Base-by-base conservation (phyloP, 2,888 invertebrate genomes). In the Thecophora atra region DNA sequence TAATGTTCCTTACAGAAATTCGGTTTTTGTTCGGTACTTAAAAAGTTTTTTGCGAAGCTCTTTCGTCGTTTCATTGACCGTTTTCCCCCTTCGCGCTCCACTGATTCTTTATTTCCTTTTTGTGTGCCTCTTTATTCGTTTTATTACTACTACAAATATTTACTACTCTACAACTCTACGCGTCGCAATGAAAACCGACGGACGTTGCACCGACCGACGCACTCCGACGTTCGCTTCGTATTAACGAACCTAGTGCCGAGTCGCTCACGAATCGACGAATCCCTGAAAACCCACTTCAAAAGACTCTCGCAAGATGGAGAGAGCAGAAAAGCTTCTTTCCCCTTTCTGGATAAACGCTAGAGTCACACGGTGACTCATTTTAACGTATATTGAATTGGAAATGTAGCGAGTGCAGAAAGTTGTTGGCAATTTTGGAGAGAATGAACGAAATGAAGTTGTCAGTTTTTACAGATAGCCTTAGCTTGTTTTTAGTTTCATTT, bases 191-290 rank as follows among this genome's bases (percentile, higher is more conserved):
- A 78, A 74, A 30, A 51, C 54, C 56, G 60, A 71, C 76, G 75
- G 76, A 58, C 47, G 47, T n/a, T 47, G 15, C 5, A 58, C 28
- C 24, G 17, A 71, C 58, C 56, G 60, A 82, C 81, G 82, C 82
- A 83, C 81, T 83, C 83, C 80, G 80, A 79, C 79, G 80, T 82
- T 82, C 80, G 81, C 80, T 80, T 78, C 80, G 81, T 81, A 83
- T 82, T 83, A 76, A 82, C 77, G 77, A 72, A 74, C 62, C 66
- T 70, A 72, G 75, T 58, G 68, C 67, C 75, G 68, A 74, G 65
- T 73, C 58, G 67, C 26, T 56, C 37, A 21, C 51, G 51, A 44
- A 67, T 47, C 72, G 64, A 24, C 24, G 66, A 65, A 64, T 26
- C 60, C 63, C 58, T 37, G 26, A 68, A 51, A 47, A 42, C 24